phyloP scores from a whole-genome alignment of 2,797 vertebrate genomes.

The Galago senegalensis region DNA sequence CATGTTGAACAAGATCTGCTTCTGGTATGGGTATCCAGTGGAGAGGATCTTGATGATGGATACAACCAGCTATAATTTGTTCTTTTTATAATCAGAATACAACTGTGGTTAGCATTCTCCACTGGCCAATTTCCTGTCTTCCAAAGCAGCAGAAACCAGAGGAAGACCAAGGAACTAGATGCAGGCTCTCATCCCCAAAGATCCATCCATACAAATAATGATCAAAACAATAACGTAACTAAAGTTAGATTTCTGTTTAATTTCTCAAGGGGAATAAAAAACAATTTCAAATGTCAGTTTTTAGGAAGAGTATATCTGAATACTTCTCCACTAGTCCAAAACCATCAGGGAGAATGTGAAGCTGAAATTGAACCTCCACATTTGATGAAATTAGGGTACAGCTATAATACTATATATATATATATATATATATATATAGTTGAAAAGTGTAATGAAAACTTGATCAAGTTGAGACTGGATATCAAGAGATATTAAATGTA shows the following conservation, averaged over 20 bases:
- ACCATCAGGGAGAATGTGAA: neutral
- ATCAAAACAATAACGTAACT: neutral
- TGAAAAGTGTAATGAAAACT: neutral
- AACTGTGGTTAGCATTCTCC: neutral
- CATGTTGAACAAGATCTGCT: neutral
- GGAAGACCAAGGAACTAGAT: neutral
- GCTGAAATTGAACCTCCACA: neutral
- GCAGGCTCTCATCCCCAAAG: neutral
- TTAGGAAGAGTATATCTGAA: neutral
- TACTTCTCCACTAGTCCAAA: neutral
- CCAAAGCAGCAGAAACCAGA: neutral
- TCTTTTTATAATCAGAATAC: neutral
- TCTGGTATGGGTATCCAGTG: neutral
- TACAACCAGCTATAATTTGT: neutral
- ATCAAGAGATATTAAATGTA: neutral
- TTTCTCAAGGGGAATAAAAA: neutral
- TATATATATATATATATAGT: no score
- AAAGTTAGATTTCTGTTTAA: neutral
- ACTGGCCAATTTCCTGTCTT: neutral
- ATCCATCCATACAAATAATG: neutral
- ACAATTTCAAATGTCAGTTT: neutral
- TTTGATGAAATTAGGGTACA: neutral
- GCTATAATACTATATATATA: neutral
- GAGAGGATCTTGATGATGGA: neutral
- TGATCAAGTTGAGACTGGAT: neutral